Percentiles rank a stretch among this genome's conserved stretches.
Evolutionary conservation across 1,140 invertebrate species (phyloP).

Genomic region (Brachionus koreanus): DNA sequence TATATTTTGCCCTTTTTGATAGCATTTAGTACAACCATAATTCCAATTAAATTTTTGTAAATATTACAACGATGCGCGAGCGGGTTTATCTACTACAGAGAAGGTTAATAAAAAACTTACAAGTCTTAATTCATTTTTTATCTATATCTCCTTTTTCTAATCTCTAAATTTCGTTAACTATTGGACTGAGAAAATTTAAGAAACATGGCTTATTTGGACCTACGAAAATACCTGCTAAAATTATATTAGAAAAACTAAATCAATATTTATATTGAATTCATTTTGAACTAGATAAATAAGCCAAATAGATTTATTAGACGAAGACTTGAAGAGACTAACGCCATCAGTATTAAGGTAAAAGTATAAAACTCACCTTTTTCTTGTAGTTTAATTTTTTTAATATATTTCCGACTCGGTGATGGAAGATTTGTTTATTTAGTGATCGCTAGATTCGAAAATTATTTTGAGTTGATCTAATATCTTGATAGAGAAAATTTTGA

Average conservation of each 20-base stretch:
- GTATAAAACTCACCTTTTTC: background rate
- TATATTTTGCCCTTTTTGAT: background rate
- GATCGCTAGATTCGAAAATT: too few species aligned
- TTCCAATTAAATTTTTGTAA: background rate
- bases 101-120: background rate
- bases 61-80: background rate
- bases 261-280: background rate
- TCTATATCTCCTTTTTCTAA: background rate
- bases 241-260: background rate
- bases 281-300: background rate
- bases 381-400: background rate
- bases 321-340: background rate
- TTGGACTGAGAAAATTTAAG: background rate
- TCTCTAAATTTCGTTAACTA: background rate
- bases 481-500: too few species aligned
- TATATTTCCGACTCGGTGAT: too few species aligned
- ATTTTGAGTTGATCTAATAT: too few species aligned
- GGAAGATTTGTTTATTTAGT: too few species aligned
- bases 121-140: background rate
- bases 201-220: background rate
- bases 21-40: background rate
- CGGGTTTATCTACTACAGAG: background rate
- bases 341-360: constrained; percentile 9
- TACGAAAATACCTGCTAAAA: background rate
- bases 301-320: background rate